phyloP scores from a whole-genome alignment of 2,113 vertebrate genomes.

The Pituophis catenifer region DNA sequence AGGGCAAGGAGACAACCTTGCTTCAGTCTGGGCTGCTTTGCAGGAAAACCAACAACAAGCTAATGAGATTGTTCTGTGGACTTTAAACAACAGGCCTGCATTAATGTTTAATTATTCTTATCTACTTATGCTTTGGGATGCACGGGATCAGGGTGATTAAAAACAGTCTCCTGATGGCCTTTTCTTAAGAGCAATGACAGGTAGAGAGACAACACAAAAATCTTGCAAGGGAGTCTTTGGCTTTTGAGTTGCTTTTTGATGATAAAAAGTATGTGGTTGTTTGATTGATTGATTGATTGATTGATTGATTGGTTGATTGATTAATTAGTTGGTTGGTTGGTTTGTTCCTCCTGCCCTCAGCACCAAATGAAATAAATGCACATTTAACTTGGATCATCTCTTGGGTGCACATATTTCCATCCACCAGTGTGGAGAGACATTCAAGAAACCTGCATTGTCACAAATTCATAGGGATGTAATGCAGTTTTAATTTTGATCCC shows the following conservation, averaged over 20 bases:
- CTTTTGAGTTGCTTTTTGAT: neutral
- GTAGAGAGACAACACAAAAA: neutral
- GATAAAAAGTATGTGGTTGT: neutral
- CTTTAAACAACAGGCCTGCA: constrained; percentile 23
- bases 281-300: fast-evolving
- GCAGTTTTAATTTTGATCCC: neutral
- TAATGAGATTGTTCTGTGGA: constrained; percentile 31
- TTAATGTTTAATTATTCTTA: constrained; percentile 10
- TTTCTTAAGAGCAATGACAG: neutral
- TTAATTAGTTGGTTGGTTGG: neutral
- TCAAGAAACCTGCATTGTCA: neutral
- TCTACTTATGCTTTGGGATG: neutral
- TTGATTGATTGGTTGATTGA: neutral
- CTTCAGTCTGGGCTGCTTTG: constrained; percentile 18
- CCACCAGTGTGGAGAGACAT: neutral
- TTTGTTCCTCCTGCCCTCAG: neutral
- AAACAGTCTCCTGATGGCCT: neutral
- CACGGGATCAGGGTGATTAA: neutral
- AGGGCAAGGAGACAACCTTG: constrained; percentile 21
- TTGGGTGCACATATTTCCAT: neutral
- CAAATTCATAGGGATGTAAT: neutral
- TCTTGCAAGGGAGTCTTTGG: neutral
- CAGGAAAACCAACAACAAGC: constrained; percentile 28
- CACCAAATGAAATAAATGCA: neutral
- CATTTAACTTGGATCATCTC: neutral